These are phyloP conservation scores for Lypha dubia DNA, from an alignment of 2,888 invertebrate genomes.

Conservation along the genomic window DNA sequence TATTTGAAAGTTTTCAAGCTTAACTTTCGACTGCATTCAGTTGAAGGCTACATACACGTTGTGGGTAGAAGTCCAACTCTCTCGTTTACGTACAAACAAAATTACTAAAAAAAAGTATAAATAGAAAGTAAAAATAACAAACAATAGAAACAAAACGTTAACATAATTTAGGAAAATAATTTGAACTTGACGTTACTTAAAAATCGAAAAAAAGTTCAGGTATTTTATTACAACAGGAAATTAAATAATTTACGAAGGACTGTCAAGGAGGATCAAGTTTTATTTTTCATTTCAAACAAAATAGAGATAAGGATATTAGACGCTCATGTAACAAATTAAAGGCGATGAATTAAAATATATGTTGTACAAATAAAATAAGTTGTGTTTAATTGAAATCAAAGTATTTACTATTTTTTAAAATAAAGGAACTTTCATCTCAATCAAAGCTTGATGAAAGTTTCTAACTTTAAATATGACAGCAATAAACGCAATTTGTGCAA, in stretches of 20 bases:
- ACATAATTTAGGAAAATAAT: conserved; percentile 72
- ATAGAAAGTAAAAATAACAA: conserved; percentile 17
- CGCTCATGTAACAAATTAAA: no score
- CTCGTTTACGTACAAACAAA: conserved; percentile 2
- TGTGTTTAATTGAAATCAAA: no score
- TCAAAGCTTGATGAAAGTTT: no score
- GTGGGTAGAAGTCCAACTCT: conserved; percentile 25
- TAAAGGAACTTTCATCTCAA: no score
- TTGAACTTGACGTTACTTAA: conserved; percentile 69
- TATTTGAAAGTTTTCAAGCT: conserved; percentile 44
- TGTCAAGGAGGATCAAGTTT: neutral
- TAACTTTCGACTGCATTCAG: conserved; percentile 58
- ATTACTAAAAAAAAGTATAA: neutral
- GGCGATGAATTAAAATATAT: no score
- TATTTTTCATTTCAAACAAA: no score
- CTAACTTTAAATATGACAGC: no score
- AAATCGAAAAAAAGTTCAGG: neutral
- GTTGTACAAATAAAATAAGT: no score
- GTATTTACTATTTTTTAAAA: no score
- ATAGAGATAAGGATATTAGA: no score
- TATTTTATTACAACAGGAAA: neutral
- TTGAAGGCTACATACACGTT: conserved; percentile 47
- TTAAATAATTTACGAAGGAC: neutral
- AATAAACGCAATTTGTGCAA: no score
- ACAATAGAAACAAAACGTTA: conserved; percentile 61